Evolutionary conservation across 2,888 invertebrate species (phyloP).

Genomic region (Nymphalis urticae): DNA sequence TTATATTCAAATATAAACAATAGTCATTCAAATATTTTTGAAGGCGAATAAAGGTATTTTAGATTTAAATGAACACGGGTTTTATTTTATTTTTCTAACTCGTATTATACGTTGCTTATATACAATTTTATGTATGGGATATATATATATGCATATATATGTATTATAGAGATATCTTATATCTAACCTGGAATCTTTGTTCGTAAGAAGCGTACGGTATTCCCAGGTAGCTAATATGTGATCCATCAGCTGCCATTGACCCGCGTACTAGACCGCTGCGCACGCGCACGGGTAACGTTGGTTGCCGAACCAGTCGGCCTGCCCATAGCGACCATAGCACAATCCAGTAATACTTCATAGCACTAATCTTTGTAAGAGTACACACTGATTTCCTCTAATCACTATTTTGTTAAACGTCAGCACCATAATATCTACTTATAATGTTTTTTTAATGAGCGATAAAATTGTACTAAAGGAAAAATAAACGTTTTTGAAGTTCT

Average conservation of each 20-base stretch:
- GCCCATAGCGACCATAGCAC: conserved; percentile 65
- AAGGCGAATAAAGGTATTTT: no score
- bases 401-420: no score
- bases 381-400: no score
- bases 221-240: conserved; percentile 55
- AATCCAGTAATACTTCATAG: conserved; percentile 49
- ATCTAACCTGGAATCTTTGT: conserved; percentile 61
- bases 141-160: neutral
- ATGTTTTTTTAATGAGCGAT: no score
- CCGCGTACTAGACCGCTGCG: conserved; percentile 57
- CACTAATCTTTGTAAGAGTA: neutral
- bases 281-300: conserved; percentile 52
- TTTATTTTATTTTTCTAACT: no score
- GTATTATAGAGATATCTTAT: neutral
- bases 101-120: no score
- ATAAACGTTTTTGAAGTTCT: no score
- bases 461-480: no score
- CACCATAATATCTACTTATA: no score
- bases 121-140: neutral
- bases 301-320: conserved; percentile 57
- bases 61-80: no score
- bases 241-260: conserved; percentile 53
- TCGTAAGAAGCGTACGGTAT: conserved; percentile 62
- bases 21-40: no score
- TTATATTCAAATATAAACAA: no score